Conservation (phyloP, 2,113 vertebrate species). For the Sporophila hypoxantha region DNA sequence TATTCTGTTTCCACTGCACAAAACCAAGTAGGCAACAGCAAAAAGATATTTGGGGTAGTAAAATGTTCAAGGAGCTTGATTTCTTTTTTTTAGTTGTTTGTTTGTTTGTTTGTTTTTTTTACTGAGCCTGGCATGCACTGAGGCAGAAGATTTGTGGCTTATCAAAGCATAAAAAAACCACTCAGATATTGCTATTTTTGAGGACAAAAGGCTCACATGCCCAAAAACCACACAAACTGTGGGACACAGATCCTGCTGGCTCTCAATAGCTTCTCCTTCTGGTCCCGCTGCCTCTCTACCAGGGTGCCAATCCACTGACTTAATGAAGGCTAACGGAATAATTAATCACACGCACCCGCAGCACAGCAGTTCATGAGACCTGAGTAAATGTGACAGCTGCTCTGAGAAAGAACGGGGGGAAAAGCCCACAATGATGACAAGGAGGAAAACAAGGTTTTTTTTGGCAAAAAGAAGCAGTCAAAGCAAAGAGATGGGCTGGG, state of each 20-base stretch:
- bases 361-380: conserved; percentile 17
- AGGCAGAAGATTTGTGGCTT: background rate
- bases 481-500: background rate
- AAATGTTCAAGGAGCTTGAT: background rate
- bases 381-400: conserved; percentile 44
- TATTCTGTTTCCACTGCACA: background rate
- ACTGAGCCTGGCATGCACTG: background rate
- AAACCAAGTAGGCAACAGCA: background rate
- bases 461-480: background rate
- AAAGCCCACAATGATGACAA: background rate
- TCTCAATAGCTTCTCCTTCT: conserved; percentile 44
- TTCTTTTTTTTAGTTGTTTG: background rate
- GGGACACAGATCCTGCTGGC: background rate
- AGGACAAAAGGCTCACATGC: background rate
- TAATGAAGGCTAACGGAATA: conserved; percentile 53
- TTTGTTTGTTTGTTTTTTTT: no score
- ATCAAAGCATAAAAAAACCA: background rate
- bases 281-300: background rate
- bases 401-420: background rate
- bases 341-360: conserved; percentile 28
- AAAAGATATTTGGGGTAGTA: background rate
- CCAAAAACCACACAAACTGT: background rate
- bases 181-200: background rate
- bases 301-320: conserved; percentile 12
- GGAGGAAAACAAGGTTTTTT: background rate